A percentile compares a stretch with the other conserved stretches of the same genome.
phyloP scores from a whole-genome alignment of 2,888 invertebrate genomes.

The Drosophila kambysellisi region DNA sequence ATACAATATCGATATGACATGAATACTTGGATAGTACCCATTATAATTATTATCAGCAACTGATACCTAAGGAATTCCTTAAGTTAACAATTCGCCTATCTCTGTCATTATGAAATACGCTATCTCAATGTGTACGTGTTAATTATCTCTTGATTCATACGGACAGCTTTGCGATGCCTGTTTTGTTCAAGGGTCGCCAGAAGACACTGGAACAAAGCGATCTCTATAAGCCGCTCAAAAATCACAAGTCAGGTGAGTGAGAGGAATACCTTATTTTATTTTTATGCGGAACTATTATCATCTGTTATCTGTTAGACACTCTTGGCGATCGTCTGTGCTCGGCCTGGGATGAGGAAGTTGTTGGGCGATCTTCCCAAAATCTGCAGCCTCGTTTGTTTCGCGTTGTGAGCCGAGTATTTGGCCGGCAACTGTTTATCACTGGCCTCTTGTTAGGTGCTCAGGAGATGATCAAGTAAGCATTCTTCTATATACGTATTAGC shows the following conservation, averaged over 20 bases:
- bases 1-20: no score
- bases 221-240: conserved; percentile 89
- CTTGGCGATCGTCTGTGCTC: conserved; percentile 87
- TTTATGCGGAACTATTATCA: not conserved
- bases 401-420: conserved; percentile 87
- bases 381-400: conserved; percentile 85
- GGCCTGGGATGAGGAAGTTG: conserved; percentile 87
- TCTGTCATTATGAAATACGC: not conserved
- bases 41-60: not conserved
- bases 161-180: conserved; percentile 90
- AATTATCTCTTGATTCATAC: conserved; percentile 8
- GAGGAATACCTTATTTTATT: not conserved
- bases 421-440: conserved; percentile 86
- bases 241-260: conserved; percentile 88
- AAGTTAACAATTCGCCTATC: not conserved
- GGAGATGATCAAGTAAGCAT: conserved; percentile 86
- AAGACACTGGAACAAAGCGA: conserved; percentile 91
- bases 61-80: conserved; percentile 1
- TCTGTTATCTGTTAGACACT: conserved; percentile 63
- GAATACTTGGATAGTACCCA: not conserved
- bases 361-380: conserved; percentile 60
- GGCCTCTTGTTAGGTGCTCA: conserved; percentile 87
- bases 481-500: not conserved
- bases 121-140: not conserved
- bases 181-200: conserved; percentile 90